These are phyloP conservation scores for Epizoanthus illoricatus DNA, from an alignment of 92 coral and sea anemone genomes.

Conservation along the genomic window DNA sequence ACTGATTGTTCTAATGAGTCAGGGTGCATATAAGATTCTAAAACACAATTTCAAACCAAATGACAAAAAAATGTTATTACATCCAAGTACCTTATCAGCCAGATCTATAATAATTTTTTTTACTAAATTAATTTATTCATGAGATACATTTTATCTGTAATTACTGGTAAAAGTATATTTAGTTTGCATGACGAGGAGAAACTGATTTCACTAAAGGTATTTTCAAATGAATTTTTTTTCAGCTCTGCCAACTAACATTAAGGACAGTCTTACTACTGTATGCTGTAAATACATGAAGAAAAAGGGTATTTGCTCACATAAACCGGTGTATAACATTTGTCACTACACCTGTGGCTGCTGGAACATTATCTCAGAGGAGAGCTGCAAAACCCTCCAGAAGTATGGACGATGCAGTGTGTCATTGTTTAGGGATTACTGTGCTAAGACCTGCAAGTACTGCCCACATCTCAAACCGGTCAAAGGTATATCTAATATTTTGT, in stretches of 20 bases:
- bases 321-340: constrained; percentile 19
- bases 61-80: no score
- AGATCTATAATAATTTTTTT: no score
- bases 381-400: neutral
- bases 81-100: no score
- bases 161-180: neutral
- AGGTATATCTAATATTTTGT: no score
- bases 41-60: no score
- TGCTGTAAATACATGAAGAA: constrained; percentile 39
- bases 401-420: neutral
- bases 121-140: no score
- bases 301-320: constrained; percentile 20
- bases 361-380: constrained; percentile 11
- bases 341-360: constrained; percentile 39
- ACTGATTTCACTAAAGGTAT: neutral
- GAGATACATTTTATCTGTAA: no score
- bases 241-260: constrained; percentile 28
- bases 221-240: neutral
- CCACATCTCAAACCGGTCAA: constrained; percentile 16
- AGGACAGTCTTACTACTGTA: neutral
- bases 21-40: no score
- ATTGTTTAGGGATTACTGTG: constrained; percentile 20
- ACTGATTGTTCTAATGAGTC: no score
- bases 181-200: no score
- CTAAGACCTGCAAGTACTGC: constrained; percentile 10